phyloP scores from a whole-genome alignment of 2,888 invertebrate genomes.

The Neoaliturus tenellus region DNA sequence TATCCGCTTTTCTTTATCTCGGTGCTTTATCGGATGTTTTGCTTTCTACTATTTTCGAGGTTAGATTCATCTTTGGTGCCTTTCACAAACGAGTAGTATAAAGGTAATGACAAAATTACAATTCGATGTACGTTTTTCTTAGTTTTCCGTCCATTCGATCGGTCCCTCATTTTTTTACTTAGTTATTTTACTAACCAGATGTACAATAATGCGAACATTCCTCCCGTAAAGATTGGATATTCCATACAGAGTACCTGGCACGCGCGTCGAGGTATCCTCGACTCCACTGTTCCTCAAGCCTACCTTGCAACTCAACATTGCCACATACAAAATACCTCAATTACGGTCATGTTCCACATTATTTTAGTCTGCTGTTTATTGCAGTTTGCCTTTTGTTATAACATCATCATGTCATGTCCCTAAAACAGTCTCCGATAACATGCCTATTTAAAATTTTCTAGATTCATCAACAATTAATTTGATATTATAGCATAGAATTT shows the following conservation, averaged over 20 bases:
- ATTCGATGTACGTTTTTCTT: slow-evolving; percentile 33
- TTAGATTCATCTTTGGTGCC: slow-evolving; percentile 51
- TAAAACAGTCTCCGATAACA: no score
- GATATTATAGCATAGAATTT: no score
- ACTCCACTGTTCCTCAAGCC: slow-evolving; percentile 35
- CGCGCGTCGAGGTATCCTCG: background rate
- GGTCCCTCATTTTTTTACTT: background rate
- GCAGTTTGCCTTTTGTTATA: slow-evolving; percentile 40
- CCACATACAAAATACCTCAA: slow-evolving; percentile 50
- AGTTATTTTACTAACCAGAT: background rate
- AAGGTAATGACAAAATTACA: slow-evolving; percentile 35
- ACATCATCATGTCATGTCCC: background rate
- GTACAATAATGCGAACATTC: slow-evolving; percentile 34
- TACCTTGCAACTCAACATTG: slow-evolving; percentile 54
- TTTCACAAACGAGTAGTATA: slow-evolving; percentile 35
- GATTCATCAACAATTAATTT: no score
- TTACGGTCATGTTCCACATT: slow-evolving; percentile 44
- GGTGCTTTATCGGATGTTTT: slow-evolving; percentile 43
- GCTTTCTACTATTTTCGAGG: slow-evolving; percentile 41
- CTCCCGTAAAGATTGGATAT: background rate
- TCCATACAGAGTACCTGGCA: slow-evolving; percentile 50
- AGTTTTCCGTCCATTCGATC: slow-evolving; percentile 37
- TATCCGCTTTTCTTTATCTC: slow-evolving; percentile 25
- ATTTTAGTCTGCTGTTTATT: slow-evolving; percentile 44
- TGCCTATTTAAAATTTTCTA: no score